These are phyloP conservation scores for Tetrao urogallus DNA, from an alignment of 2,113 vertebrate genomes.

Conservation along the genomic window DNA sequence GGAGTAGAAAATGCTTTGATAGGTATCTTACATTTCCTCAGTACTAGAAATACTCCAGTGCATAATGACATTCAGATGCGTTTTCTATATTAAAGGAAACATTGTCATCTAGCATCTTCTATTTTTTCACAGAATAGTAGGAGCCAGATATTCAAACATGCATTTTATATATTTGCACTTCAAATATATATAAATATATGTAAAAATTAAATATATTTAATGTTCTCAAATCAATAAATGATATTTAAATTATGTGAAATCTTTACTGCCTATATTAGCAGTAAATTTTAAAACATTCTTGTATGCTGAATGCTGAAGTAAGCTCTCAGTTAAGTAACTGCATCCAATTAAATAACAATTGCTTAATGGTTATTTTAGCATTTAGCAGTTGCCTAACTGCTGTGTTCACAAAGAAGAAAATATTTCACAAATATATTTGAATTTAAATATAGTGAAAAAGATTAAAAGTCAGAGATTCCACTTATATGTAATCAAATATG, in stretches of 20 bases:
- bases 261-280: background rate
- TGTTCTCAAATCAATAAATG: background rate
- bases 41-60: background rate
- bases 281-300: background rate
- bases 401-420: background rate
- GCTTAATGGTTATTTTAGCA: too few species aligned
- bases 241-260: background rate
- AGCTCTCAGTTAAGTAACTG: background rate
- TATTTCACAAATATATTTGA: background rate
- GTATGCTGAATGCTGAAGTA: background rate
- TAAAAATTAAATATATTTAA: background rate
- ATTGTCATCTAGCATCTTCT: background rate
- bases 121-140: background rate
- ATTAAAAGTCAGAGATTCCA: background rate
- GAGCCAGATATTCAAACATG: background rate
- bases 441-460: background rate
- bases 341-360: background rate
- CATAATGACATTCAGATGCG: background rate
- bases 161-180: background rate
- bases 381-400: background rate
- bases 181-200: background rate
- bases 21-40: background rate
- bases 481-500: background rate
- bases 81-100: background rate
- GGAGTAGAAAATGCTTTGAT: background rate